phyloP scores from a whole-genome alignment of 2,797 vertebrate species.

The Benthosema pterotum region DNA sequence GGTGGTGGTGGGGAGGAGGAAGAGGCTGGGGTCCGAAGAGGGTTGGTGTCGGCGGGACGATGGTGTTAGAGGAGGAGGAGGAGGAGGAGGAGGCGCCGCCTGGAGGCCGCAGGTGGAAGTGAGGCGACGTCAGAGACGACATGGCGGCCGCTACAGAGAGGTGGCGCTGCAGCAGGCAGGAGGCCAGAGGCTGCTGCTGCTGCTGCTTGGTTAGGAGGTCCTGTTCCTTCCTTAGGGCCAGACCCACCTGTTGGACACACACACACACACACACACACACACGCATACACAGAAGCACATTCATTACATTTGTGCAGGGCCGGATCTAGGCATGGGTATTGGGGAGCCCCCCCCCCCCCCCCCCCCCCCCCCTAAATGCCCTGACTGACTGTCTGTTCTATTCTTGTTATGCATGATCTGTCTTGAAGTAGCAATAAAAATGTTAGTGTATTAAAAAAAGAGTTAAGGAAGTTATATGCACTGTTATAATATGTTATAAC shows the following conservation, averaged over 20 bases:
- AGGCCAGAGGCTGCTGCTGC: constrained; percentile 86
- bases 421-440: too few relatives aligned
- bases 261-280: constrained; percentile 10
- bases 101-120: constrained; percentile 84
- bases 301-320: too few relatives aligned
- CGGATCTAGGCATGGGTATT: too few relatives aligned
- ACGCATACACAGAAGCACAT: not conserved
- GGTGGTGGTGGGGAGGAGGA: constrained; percentile 81
- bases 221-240: constrained; percentile 88
- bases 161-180: constrained; percentile 83
- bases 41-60: constrained; percentile 76
- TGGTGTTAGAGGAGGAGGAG: constrained; percentile 71
- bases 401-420: too few relatives aligned
- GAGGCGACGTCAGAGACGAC: constrained; percentile 82
- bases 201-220: constrained; percentile 84
- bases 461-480: too few relatives aligned
- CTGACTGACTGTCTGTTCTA: too few relatives aligned
- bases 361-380: too few relatives aligned
- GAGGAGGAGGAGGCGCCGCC: constrained; percentile 83
- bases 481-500: too few relatives aligned
- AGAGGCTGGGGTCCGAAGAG: constrained; percentile 86
- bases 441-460: too few relatives aligned
- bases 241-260: constrained; percentile 79
- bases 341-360: too few relatives aligned
- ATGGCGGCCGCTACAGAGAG: constrained; percentile 84